phyloP scores from a whole-genome alignment of 2,888 invertebrate species.

The Lutraria lutraria region DNA sequence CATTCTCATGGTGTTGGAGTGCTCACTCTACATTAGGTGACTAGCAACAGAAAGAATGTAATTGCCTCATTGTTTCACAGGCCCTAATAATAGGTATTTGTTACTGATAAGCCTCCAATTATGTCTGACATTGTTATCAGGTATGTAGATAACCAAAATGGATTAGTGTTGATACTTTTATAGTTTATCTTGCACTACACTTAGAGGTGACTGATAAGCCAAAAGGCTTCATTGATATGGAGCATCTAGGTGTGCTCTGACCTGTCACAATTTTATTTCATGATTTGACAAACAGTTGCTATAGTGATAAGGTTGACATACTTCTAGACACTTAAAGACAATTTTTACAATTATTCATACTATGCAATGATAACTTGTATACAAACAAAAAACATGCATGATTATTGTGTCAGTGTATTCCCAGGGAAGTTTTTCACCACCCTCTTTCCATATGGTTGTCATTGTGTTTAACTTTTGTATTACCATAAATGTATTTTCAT shows the following conservation, averaged over 20 bases:
- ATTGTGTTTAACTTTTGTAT: too few relatives aligned
- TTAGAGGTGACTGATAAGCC: background rate
- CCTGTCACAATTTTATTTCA: slow-evolving; percentile 18
- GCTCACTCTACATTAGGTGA: background rate
- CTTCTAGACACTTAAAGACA: background rate
- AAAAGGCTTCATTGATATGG: slow-evolving; percentile 12
- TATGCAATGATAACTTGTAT: too few relatives aligned
- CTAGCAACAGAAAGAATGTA: background rate
- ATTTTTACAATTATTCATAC: background rate
- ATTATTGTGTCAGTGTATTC: too few relatives aligned
- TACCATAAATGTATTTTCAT: too few relatives aligned
- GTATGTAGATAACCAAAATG: background rate
- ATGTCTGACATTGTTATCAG: slow-evolving; percentile 1
- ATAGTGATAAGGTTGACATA: slow-evolving; percentile 4
- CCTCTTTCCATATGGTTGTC: too few relatives aligned
- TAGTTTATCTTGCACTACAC: slow-evolving; percentile 8
- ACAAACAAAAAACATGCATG: too few relatives aligned
- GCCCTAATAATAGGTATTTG: slow-evolving; percentile 19
- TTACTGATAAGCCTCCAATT: slow-evolving; percentile 17
- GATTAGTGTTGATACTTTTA: slow-evolving; percentile 22
- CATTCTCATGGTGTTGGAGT: background rate
- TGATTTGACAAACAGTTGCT: slow-evolving; percentile 24
- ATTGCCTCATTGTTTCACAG: background rate
- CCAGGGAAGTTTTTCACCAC: too few relatives aligned
- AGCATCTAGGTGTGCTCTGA: slow-evolving; percentile 24